These are phyloP conservation scores for Pseudococcus longispinus DNA, from an alignment of 2,888 invertebrate species.

Conservation along the genomic window DNA sequence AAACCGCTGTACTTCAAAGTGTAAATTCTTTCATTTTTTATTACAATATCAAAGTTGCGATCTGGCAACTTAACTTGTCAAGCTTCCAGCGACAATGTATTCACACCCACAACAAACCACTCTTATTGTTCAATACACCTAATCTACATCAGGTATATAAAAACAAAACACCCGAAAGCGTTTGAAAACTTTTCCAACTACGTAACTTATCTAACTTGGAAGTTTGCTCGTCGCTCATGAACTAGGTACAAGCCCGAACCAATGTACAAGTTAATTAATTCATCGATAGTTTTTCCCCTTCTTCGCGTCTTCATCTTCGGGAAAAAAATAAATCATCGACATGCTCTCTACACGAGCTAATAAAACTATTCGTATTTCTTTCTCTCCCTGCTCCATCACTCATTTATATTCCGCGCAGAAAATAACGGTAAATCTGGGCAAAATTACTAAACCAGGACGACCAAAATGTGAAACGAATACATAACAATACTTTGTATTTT, in stretches of 20 bases:
- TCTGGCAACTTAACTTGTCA: neutral
- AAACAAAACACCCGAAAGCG: neutral
- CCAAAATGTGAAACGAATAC: constrained; percentile 12
- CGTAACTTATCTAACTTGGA: neutral
- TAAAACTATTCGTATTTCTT: neutral
- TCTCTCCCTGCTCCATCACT: neutral
- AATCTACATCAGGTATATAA: neutral
- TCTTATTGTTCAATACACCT: neutral
- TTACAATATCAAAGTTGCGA: neutral
- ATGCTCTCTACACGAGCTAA: neutral
- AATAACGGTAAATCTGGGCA: neutral
- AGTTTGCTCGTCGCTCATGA: neutral
- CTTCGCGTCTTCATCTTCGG: neutral
- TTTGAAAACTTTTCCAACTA: neutral
- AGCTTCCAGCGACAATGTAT: neutral
- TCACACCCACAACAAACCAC: constrained; percentile 15
- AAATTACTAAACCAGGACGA: constrained; percentile 6
- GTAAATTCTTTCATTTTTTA: neutral
- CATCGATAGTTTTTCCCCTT: neutral
- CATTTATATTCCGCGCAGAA: neutral
- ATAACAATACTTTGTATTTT: constrained; percentile 8
- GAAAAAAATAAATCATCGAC: constrained; percentile 9
- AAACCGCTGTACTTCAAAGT: neutral
- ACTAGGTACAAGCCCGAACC: neutral
- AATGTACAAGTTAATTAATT: neutral